These are phyloP conservation scores for Adelphocoris suturalis DNA, from an alignment of 2,888 invertebrate genomes.

Conservation along the genomic window DNA sequence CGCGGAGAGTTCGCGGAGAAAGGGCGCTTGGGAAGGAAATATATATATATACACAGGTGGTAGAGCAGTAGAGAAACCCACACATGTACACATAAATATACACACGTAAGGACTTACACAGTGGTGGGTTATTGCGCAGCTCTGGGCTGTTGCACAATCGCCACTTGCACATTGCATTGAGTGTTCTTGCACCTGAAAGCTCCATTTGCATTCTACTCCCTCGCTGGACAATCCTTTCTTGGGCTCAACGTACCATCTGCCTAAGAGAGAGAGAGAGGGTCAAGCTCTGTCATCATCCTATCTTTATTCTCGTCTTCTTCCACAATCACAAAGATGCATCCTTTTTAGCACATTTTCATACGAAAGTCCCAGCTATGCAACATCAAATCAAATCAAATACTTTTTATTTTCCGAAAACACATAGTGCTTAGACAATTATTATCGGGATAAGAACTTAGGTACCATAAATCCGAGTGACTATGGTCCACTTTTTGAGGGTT, in stretches of 20 bases:
- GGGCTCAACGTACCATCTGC: slow-evolving; percentile 44
- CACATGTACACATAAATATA: not conserved
- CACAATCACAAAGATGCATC: no score
- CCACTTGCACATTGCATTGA: slow-evolving; percentile 58
- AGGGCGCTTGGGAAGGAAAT: not conserved
- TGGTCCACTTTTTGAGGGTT: no score
- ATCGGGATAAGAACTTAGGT: no score
- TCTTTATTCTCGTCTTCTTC: no score
- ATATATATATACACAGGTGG: not conserved
- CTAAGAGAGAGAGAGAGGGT: slow-evolving; percentile 16
- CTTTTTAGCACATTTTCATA: no score
- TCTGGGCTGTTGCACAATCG: slow-evolving; percentile 38
- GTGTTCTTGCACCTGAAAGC: slow-evolving; percentile 48
- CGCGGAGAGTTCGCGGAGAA: not conserved
- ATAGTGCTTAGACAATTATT: no score
- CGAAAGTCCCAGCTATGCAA: no score
- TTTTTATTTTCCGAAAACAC: no score
- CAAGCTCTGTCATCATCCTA: slow-evolving; percentile 37
- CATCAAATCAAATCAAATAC: no score
- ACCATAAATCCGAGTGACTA: no score
- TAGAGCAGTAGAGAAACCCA: no score
- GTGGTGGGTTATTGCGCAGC: slow-evolving; percentile 33
- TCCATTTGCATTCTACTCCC: slow-evolving; percentile 52
- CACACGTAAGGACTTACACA: not conserved
- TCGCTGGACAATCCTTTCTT: slow-evolving; percentile 47